Evolutionary conservation across 2,797 vertebrate genomes (phyloP), one percentile per base, ranked within the genome.

Genomic region (Discoglossus pictus): DNA sequence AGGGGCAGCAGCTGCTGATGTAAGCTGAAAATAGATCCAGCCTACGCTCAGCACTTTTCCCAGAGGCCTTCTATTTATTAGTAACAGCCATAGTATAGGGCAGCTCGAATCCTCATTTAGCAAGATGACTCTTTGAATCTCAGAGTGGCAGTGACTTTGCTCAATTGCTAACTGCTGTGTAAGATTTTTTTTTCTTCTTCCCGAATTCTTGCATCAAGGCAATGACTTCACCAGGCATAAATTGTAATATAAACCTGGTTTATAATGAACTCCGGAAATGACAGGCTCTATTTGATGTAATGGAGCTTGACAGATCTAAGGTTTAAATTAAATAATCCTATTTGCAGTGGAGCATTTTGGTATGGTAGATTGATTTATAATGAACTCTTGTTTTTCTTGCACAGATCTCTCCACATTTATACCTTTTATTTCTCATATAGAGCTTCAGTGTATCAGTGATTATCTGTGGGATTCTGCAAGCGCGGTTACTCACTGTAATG

Each of bases 11-110:
- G 91, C 93, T 97, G 95, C 93, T 98, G 94, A 96, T 94, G 89
- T 91, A 89, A 89, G 93, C 94, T 94, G 92, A 93, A 98, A 97
- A 95, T 93, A 92, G 92, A 94, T 90, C 91, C 90, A 88, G 86
- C 77, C 77, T 92, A 79, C 68, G 87, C 92, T 94, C 93, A 94
- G 94, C 93, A 93, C 85, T 93, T 97, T 93, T 91, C 87, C 88
- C 90, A 84, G 83, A 85, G 88, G 85, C 88, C 88, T 86, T 87
- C 88, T 90, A 91, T 92, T 93, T 89, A 89, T 91, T 91, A 88
- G 88, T 80, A 87, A 74, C 83, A 80, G 82, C 83, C 88, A 86
- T 83, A 76, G 80, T 84, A 79, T 82, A 87, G 83, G 84, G 82
- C 80, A 84, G 83, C 82, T 79, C 50, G 60, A 83, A 83, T 88